Evolutionary conservation across 2,888 invertebrate genomes (phyloP), one percentile per base, ranked within the genome.

Genomic region (Norana najaformis): DNA sequence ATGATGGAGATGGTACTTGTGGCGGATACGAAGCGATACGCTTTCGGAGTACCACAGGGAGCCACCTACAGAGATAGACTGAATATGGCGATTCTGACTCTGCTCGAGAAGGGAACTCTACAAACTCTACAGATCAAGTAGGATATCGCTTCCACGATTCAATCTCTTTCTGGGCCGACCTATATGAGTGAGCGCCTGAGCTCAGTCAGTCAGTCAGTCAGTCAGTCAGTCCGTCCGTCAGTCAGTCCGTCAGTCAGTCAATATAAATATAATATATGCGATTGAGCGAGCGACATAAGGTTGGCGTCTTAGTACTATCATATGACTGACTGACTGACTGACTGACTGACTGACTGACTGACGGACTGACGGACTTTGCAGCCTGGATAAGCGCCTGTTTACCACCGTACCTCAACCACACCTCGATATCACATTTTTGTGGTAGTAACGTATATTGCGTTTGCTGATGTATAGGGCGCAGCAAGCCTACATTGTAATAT

Each of bases 11-110:
- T 39, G 88, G 39, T 37, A 34, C 34, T 47, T 34, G 88, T 41
- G 38, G 41, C 88, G 92, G 94, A 94, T 90, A 93, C 93, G 37
- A 94, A 94, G 90, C 94, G 94, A 0, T 94, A 94, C 91, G 94
- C 94, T 5, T 94, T 94, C 18, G 94, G 94, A 6, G 94, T 94
- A 16, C 94, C 94, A 5, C 93, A 93, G 83, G 94, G 94, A 4
- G 94, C 94, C 35, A 93, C 93, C 13, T 94, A 94, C 91, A 91
- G 93, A 88, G 94, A 94, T 53, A 93, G 94, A 36, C 90, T 94
- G 88, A 93, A 94, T 4, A 94, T 94, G 94, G 93, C 93, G 1
- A 94, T 94, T 41, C 92, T 94, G 4, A 92, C 90, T 83, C 92
- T 94, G 14, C 93, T 93, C 91, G 94, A 94, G 90, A 93, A 91